Base-by-base conservation (phyloP, 2,888 invertebrate species). In the Conus canariensis region DNA sequence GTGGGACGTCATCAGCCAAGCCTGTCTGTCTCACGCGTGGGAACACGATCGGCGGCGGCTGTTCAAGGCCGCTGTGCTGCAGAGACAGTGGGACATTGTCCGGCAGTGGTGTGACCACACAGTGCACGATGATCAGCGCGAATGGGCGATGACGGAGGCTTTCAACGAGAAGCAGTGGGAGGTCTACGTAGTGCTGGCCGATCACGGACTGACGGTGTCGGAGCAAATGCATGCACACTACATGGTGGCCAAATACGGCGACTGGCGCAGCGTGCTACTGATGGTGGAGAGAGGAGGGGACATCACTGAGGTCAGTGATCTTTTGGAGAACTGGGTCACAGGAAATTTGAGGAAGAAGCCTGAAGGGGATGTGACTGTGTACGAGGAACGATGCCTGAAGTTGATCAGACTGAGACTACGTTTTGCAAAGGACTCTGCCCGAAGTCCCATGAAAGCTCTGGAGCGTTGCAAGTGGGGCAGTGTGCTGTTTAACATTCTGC, bases 1-100 rank as follows among this genome's bases (percentile, higher is more conserved):
- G 22, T 83, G 83, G 83, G 58, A 64, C 64, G 64, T 60, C 85
- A 10, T 64, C 64, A 58, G 30, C 30, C 64, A n/a, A 30, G 56
- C 83, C 22, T n/a, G 59, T 45, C 83, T 85, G 83, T 85, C 83
- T n/a, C 83, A 85, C 30, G 25, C 64, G 70, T 60, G 30, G 25
- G 67, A 58, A 45, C 58, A n/a, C 7, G 58, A 58, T 14, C 86
- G 64, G 30, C 60, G 86, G 16, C 67, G 22, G 67, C 58, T 86
- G 86, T 86, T 86, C 86, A 59, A 64, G 86, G 64, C 86, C 10
- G 86, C 86, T 86, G 86, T 86, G 67, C 16, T 59, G 64, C 86
- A 86, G 86, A 86, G 64, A 64, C 14, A 86, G 86, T 86, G 86
- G 86, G 58, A 16, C 19, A 45, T 64, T 10, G 86, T 86, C 64